These are phyloP conservation scores for Pelobates cultripes DNA, from an alignment of 2,797 vertebrate genomes.

Conservation along the genomic window DNA sequence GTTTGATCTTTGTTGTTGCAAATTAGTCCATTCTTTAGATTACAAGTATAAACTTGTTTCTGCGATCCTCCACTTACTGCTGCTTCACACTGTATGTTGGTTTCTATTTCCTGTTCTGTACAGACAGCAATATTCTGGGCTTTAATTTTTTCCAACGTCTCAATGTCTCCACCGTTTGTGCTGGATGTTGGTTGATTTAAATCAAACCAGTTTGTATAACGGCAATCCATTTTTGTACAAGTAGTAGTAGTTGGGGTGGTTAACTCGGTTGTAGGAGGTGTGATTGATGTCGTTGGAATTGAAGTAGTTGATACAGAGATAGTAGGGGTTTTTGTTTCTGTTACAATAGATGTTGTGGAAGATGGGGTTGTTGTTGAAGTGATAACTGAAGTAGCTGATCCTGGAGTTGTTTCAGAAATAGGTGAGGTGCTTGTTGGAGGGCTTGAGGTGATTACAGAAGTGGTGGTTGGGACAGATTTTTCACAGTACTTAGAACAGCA, in stretches of 20 bases:
- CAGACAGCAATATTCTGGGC: slow-evolving; percentile 9
- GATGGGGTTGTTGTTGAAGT: neutral
- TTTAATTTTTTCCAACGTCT: slow-evolving; percentile 5
- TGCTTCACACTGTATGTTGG: slow-evolving; percentile 20
- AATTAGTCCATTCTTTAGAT: slow-evolving; percentile 14
- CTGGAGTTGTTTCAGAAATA: neutral
- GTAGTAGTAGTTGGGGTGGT: slow-evolving; percentile 33
- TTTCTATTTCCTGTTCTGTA: neutral
- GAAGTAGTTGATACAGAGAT: no score
- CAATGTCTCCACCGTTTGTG: slow-evolving; percentile 8
- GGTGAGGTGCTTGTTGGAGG: neutral
- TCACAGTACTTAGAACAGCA: slow-evolving; percentile 66
- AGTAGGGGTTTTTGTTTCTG: no score
- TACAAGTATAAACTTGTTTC: slow-evolving; percentile 16
- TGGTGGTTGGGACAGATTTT: no score
- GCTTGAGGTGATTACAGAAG: neutral
- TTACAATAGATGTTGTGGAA: no score
- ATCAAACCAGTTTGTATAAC: slow-evolving; percentile 31
- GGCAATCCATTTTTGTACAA: slow-evolving; percentile 12
- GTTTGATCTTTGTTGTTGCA: no score
- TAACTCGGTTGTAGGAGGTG: slow-evolving; percentile 27
- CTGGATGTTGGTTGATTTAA: slow-evolving; percentile 13
- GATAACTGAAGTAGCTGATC: neutral
- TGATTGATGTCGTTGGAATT: no score
- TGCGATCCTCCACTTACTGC: neutral